phyloP scores from a whole-genome alignment of 1,140 invertebrate species.

The Octopus bimaculoides region DNA sequence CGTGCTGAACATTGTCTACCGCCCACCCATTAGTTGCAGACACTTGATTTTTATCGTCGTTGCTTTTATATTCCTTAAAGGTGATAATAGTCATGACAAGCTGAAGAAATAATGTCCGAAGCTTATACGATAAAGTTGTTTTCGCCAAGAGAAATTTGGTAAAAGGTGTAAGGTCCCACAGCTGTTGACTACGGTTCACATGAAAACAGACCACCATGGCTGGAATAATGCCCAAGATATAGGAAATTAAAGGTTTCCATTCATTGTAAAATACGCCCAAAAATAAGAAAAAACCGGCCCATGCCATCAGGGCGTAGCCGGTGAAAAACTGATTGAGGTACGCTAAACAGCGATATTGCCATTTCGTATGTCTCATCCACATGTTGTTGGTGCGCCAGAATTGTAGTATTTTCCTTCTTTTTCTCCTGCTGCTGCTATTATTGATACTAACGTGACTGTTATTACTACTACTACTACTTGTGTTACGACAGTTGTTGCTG shows the following conservation, averaged over 20 bases:
- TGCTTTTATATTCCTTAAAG: too few species aligned
- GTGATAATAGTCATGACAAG: too few species aligned
- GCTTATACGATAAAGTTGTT: too few species aligned
- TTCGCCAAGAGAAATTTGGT: too few species aligned
- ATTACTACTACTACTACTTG: neutral
- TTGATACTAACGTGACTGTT: neutral
- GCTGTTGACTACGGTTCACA: neutral
- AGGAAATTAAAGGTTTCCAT: neutral
- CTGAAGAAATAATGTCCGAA: too few species aligned
- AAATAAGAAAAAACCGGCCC: neutral
- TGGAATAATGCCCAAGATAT: neutral
- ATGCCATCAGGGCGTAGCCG: neutral
- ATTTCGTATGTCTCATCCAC: conserved; percentile 14
- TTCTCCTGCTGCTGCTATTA: conserved; percentile 19
- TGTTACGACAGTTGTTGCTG: neutral
- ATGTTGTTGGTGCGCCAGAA: conserved; percentile 25
- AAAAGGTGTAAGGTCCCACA: neutral
- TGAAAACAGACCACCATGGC: neutral
- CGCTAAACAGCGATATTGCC: neutral
- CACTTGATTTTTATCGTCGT: too few species aligned
- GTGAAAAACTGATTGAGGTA: neutral
- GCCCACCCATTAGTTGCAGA: too few species aligned
- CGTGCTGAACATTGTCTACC: too few species aligned
- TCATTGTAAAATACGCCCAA: neutral
- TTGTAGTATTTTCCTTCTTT: conserved; percentile 18